A percentile compares a stretch with the other conserved stretches of the same genome.
Conservation (phyloP, 2,888 invertebrate species). For the Trisateles emortualis region DNA sequence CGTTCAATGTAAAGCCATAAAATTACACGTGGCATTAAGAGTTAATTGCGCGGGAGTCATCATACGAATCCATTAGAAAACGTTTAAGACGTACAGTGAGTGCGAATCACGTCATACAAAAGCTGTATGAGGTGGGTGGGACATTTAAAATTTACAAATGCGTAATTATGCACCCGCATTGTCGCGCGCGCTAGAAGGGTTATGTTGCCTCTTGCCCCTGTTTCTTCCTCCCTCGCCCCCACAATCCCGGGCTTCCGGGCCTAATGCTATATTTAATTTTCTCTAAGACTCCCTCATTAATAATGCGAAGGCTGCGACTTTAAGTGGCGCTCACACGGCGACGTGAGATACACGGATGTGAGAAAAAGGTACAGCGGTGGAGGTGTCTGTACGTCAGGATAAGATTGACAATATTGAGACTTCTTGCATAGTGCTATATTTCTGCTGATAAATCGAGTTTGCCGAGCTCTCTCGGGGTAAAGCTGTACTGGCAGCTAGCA, state of each 20-base stretch:
- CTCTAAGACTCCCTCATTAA: conserved; percentile 87
- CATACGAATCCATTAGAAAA: conserved; percentile 74
- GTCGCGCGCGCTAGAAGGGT: conserved; percentile 79
- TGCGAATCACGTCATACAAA: conserved; percentile 85
- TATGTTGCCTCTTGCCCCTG: conserved; percentile 64
- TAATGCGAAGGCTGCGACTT: conserved; percentile 85
- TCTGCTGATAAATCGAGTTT: background rate
- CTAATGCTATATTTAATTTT: conserved; percentile 88
- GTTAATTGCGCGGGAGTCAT: conserved; percentile 74
- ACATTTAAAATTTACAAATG: conserved; percentile 87
- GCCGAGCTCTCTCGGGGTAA: too few species aligned
- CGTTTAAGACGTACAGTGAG: conserved; percentile 74
- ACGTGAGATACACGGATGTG: conserved; percentile 67
- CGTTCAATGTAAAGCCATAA: conserved; percentile 52
- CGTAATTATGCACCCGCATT: conserved; percentile 87
- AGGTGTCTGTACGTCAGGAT: conserved; percentile 12
- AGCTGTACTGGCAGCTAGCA: too few species aligned
- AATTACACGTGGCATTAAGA: conserved; percentile 70
- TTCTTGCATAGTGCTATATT: background rate
- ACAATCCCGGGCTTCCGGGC: conserved; percentile 81
- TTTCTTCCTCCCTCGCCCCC: conserved; percentile 60
- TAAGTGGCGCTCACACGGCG: conserved; percentile 85
- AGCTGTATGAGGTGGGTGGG: conserved; percentile 83
- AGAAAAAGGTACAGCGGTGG: conserved; percentile 49
- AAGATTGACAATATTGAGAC: background rate